Evolutionary conservation across 2,888 invertebrate species (phyloP).

Genomic region (Drosophila ustulata): DNA sequence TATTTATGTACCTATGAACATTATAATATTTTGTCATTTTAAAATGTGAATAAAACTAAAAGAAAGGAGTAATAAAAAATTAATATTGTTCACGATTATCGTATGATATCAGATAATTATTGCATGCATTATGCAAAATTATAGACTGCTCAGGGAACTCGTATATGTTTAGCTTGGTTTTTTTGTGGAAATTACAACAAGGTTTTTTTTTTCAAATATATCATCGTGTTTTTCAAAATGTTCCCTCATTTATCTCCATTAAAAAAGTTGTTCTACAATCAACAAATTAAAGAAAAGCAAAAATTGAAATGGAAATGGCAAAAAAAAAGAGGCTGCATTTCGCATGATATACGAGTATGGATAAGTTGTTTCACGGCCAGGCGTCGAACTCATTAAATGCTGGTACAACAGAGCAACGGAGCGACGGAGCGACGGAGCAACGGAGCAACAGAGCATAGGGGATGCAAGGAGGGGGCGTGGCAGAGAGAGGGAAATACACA

Average conservation of each 20-base stretch:
- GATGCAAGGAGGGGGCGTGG: too few relatives aligned
- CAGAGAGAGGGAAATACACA: not conserved
- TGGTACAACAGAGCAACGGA: not conserved
- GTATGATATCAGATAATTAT: not conserved
- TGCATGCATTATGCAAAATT: not conserved
- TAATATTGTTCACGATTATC: too few relatives aligned
- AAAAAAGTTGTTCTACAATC: slow-evolving; percentile 11
- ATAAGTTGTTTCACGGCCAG: slow-evolving; percentile 14
- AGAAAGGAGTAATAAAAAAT: too few relatives aligned
- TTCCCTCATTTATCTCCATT: slow-evolving; percentile 9
- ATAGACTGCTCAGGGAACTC: not conserved
- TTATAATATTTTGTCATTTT: too few relatives aligned
- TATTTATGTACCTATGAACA: too few relatives aligned
- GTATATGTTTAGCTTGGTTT: not conserved
- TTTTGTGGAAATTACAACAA: not conserved
- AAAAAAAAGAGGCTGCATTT: slow-evolving; percentile 1
- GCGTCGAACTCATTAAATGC: slow-evolving; percentile 42
- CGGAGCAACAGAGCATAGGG: not conserved
- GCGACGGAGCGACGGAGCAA: too few relatives aligned
- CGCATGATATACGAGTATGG: slow-evolving; percentile 13
- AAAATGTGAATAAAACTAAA: too few relatives aligned
- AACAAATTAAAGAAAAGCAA: slow-evolving; percentile 5
- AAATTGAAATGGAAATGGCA: not conserved
- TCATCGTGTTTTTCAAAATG: not conserved
- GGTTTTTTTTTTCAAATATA: not conserved